Percentiles rank a stretch among this genome's conserved stretches.
Conservation (phyloP, 2,888 invertebrate species). For the Smittia sp. region DNA sequence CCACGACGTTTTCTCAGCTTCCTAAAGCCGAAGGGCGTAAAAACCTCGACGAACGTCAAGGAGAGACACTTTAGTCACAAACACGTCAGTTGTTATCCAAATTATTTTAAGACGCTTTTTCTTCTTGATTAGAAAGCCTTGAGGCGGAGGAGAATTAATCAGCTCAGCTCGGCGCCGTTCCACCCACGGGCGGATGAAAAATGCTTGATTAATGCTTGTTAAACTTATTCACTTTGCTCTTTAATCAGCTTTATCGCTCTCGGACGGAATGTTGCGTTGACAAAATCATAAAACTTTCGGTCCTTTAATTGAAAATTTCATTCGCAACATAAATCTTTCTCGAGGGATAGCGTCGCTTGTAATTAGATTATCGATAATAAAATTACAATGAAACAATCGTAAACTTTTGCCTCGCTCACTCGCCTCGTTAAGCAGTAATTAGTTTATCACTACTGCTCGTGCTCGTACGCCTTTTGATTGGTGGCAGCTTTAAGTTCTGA, state of each 20-base stretch:
- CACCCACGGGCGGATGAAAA: not conserved
- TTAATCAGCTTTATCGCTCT: not conserved
- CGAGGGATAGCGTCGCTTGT: not conserved
- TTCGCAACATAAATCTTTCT: not conserved
- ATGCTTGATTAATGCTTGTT: not conserved
- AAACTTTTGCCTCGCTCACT: not conserved
- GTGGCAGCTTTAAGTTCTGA: too few relatives aligned
- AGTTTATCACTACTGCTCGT: not conserved
- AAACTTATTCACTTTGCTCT: not conserved
- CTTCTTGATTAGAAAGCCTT: not conserved
- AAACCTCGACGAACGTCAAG: not conserved
- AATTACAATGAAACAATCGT: slow-evolving; percentile 11
- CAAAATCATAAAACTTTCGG: not conserved
- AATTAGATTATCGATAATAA: slow-evolving; percentile 19
- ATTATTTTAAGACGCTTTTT: too few relatives aligned
- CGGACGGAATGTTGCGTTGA: too few relatives aligned
- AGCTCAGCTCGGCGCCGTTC: not conserved
- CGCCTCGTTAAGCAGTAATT: not conserved
- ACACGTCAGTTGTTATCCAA: not conserved
- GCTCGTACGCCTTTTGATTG: not conserved
- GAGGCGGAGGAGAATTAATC: not conserved
- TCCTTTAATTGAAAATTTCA: not conserved
- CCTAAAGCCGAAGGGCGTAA: not conserved
- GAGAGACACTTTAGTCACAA: not conserved
- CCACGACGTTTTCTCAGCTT: not conserved